Evolutionary conservation across 2,888 invertebrate species (phyloP).

Genomic region (Halictus quadricinctus): DNA sequence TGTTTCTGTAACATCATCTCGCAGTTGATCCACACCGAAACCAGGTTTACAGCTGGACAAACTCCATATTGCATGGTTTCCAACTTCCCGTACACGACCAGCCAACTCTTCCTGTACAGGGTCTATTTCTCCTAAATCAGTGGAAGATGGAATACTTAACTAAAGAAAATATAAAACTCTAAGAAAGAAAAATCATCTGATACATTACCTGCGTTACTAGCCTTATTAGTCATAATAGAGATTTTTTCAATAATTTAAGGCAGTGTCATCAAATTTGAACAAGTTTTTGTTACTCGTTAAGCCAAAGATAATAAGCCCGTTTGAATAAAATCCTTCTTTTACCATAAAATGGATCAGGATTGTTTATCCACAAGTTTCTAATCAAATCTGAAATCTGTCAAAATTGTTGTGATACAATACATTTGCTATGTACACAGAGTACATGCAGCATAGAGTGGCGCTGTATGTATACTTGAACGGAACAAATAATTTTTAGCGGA

Average conservation of each 20-base stretch:
- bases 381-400: slow-evolving; percentile 5
- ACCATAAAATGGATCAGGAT: not conserved
- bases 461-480: too few relatives aligned
- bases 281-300: not conserved
- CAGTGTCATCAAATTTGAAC: not conserved
- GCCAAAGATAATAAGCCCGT: not conserved
- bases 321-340: not conserved
- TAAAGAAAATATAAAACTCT: not conserved
- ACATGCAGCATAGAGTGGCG: not conserved
- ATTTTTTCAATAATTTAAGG: not conserved
- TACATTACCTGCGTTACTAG: slow-evolving; percentile 64
- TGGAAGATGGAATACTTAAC: not conserved
- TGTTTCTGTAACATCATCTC: slow-evolving; percentile 97
- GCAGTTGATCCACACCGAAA: slow-evolving; percentile 97
- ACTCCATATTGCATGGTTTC: slow-evolving; percentile 97
- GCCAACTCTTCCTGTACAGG: slow-evolving; percentile 85
- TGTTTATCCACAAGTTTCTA: not conserved
- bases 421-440: not conserved
- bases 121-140: slow-evolving; percentile 81
- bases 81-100: slow-evolving; percentile 91
- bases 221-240: slow-evolving; percentile 72
- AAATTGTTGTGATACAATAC: not conserved
- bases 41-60: slow-evolving; percentile 99
- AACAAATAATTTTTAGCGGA: too few relatives aligned
- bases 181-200: not conserved